Evolutionary conservation across 1,140 invertebrate genomes (phyloP).

Genomic region (Scylla paramamosain): DNA sequence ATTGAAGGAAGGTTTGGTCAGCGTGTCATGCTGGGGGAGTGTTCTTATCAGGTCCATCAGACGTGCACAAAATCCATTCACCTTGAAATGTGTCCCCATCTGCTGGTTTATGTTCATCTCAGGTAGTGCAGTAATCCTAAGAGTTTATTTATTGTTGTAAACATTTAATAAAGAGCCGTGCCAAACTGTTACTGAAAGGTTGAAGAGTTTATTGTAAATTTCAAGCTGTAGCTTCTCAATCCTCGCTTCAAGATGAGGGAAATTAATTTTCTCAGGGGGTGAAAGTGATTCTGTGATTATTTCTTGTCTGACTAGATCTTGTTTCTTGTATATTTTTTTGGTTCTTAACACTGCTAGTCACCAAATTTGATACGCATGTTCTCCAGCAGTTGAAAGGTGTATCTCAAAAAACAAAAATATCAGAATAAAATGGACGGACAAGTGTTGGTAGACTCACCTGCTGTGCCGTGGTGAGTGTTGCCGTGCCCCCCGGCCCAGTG

Average conservation of each 20-base stretch:
- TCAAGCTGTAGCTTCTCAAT: slow-evolving; percentile 39
- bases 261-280: neutral
- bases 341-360: neutral
- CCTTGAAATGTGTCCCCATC: slow-evolving; percentile 65
- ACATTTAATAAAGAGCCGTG: slow-evolving; percentile 67
- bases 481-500: neutral
- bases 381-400: neutral
- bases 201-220: slow-evolving; percentile 68
- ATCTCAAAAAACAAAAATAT: neutral
- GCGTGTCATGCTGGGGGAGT: neutral
- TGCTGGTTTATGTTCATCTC: slow-evolving; percentile 72
- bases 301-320: slow-evolving; percentile 40
- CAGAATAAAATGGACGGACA: neutral
- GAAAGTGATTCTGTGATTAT: slow-evolving; percentile 18
- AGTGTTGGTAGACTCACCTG: neutral
- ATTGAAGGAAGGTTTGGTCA: slow-evolving; percentile 45
- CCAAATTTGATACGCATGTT: neutral
- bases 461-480: neutral
- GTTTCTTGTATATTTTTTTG: neutral
- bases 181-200: slow-evolving; percentile 70
- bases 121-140: slow-evolving; percentile 71
- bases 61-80: slow-evolving; percentile 60
- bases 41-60: slow-evolving; percentile 25
- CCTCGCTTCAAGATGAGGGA: slow-evolving; percentile 29
- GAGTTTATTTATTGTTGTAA: slow-evolving; percentile 70